Base-by-base conservation (phyloP, 2,888 invertebrate species). In the Drosophila pseudotakahashii region DNA sequence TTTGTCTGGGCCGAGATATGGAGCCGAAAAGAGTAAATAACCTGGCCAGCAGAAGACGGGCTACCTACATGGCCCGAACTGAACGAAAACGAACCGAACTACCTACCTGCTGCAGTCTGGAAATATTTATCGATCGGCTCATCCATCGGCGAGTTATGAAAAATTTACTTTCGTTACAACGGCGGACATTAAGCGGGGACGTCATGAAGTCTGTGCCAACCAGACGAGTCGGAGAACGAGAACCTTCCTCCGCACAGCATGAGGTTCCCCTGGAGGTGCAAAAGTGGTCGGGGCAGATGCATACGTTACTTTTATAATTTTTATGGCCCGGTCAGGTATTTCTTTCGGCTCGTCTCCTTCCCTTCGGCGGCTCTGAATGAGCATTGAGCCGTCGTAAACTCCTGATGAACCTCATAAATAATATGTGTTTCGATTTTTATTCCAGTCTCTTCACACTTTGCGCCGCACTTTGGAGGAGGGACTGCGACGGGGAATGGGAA, bases 341-440 rank as follows among this genome's bases (percentile, higher is more conserved):
- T 68, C 10, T 73, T 67, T 48, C 45, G 47, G 63, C 67, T n/a
- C 50, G 32, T 30, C 63, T 66, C 45, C 45, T 45, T 39, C 23
- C 7, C 45, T 34, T 16, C 14, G 64, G 36, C 53, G 53, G 53
- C 60, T 70, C 53, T 66, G 66, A 66, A 66, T 66, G 64, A 45
- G 60, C 55, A 66, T 67, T 54, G 53, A 55, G 67, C 73, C 75
- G 76, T 87, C 87, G 86, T 90, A 89, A 90, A 90, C 85, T 87
- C 88, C 88, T 90, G 86, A 90, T 90, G 89, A 81, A 81, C 78
- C 79, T 88, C 89, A 89, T 90, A 90, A 90, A 90, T 90, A 86
- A 90, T 81, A 84, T 79, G 77, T 78, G 71, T 80, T 88, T 82
- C 87, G 83, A 86, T 88, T 83, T 86, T 78, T 86, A 88, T 88